Evolutionary conservation across 2,113 vertebrate species (phyloP).

Genomic region (Hystrix brachyura): DNA sequence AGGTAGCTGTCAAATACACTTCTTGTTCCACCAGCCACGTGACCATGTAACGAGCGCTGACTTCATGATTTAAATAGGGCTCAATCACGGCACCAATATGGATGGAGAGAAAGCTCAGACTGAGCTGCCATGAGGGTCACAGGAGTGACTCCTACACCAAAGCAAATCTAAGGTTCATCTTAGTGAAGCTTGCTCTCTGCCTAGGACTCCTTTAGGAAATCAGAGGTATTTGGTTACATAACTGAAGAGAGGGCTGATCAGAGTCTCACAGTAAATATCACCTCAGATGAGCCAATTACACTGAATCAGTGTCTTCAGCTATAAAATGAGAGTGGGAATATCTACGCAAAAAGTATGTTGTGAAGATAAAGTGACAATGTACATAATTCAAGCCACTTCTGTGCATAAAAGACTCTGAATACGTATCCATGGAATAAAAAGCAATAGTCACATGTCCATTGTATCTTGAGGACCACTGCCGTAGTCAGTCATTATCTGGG

Average conservation of each 20-base stretch:
- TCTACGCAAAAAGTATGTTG: background rate
- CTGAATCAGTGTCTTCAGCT: background rate
- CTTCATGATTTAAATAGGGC: background rate
- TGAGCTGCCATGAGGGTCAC: accelerated
- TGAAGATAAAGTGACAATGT: background rate
- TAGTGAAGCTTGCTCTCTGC: background rate
- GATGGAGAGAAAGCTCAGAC: background rate
- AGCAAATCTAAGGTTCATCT: background rate
- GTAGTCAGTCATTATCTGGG: background rate
- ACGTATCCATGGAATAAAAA: background rate
- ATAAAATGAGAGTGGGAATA: background rate
- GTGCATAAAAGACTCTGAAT: background rate
- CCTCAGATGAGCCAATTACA: background rate
- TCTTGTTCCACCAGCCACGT: background rate
- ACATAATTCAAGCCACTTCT: background rate
- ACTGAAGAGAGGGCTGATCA: background rate
- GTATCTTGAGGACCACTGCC: background rate
- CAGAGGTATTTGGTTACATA: background rate
- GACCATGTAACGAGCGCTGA: background rate
- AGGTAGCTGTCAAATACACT: background rate
- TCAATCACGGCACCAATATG: no score
- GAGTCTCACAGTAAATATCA: background rate
- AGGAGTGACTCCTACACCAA: background rate
- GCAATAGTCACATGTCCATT: background rate
- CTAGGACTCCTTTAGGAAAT: background rate